These are phyloP conservation scores for Oncorhynchus tshawytscha DNA, from an alignment of 2,113 vertebrate genomes.

Conservation along the genomic window DNA sequence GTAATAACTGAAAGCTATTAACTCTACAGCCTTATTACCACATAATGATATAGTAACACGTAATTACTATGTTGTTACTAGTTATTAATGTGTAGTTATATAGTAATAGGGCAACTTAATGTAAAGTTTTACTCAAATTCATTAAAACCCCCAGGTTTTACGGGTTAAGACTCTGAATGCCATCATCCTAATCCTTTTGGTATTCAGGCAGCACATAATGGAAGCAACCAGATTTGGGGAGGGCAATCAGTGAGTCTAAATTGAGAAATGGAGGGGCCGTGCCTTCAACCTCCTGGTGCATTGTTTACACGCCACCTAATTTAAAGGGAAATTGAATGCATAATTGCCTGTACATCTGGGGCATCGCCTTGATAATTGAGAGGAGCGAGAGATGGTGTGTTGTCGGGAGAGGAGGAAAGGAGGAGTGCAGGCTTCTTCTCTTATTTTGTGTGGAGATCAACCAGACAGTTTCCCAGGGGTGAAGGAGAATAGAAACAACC, in stretches of 20 bases:
- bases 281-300: slow-evolving; percentile 16
- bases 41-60: too few species aligned
- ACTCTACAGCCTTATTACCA: too few species aligned
- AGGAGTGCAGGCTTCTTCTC: neutral
- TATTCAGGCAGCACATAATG: slow-evolving; percentile 3
- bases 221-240: neutral
- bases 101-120: too few species aligned
- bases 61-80: too few species aligned
- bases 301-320: slow-evolving; percentile 41
- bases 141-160: neutral
- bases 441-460: neutral
- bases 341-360: slow-evolving; percentile 38
- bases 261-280: slow-evolving; percentile 19
- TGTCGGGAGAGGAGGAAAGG: neutral
- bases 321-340: slow-evolving; percentile 32
- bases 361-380: slow-evolving; percentile 30
- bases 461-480: too few species aligned
- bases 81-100: too few species aligned
- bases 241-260: slow-evolving; percentile 9
- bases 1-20: too few species aligned
- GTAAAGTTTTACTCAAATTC: too few species aligned
- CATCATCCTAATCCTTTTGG: neutral
- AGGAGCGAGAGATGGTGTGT: slow-evolving; percentile 11
- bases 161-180: neutral
- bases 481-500: neutral